These are phyloP conservation scores for Ichneumoninae sp. DNA, from an alignment of 2,888 invertebrate genomes.

Conservation along the genomic window DNA sequence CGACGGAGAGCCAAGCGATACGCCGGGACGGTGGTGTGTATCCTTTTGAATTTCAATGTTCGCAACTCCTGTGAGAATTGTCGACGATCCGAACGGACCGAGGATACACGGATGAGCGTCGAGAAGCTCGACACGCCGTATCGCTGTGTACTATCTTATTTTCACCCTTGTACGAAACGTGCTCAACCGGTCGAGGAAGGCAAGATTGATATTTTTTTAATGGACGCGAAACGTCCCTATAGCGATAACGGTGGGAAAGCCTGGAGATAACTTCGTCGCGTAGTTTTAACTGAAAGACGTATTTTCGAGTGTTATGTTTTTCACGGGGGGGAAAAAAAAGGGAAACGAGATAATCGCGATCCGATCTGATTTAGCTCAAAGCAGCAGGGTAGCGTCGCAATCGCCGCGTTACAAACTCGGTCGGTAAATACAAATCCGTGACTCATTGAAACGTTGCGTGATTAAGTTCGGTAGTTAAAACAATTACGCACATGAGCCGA, in stretches of 20 bases:
- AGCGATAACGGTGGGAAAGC: background rate
- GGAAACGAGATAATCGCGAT: background rate
- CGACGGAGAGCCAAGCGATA: constrained; percentile 62
- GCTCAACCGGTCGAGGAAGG: constrained; percentile 4
- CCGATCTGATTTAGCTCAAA: background rate
- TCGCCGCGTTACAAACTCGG: constrained; percentile 16
- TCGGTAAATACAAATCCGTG: constrained; percentile 70
- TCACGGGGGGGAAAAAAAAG: background rate
- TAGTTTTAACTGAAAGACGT: background rate
- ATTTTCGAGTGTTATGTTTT: background rate
- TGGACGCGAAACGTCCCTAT: background rate
- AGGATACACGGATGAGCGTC: constrained; percentile 10
- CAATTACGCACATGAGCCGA: constrained; percentile 69
- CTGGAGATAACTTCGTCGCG: background rate
- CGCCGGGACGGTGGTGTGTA: constrained; percentile 47
- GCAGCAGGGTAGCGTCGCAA: background rate
- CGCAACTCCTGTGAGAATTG: constrained; percentile 69
- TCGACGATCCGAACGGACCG: constrained; percentile 8
- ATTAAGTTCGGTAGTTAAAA: constrained; percentile 74
- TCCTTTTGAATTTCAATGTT: constrained; percentile 73
- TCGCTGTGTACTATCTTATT: constrained; percentile 29
- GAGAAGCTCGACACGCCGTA: constrained; percentile 35
- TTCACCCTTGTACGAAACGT: background rate
- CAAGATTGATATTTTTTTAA: constrained; percentile 53
- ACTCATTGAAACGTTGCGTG: constrained; percentile 72